These are phyloP conservation scores for Dasyprocta punctata DNA, from an alignment of 2,113 vertebrate species.

Conservation along the genomic window DNA sequence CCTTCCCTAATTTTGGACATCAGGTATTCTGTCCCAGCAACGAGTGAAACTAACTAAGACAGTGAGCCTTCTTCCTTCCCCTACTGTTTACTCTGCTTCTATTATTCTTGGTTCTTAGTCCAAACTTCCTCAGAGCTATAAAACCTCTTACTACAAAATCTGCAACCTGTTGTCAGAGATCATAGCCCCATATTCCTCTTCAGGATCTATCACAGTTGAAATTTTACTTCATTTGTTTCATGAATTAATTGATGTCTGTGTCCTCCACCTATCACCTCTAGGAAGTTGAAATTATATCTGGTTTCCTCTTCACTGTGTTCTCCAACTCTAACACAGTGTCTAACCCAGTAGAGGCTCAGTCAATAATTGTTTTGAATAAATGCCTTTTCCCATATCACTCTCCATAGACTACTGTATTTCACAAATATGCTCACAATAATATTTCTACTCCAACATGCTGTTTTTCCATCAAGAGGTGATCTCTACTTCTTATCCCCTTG, in stretches of 20 bases:
- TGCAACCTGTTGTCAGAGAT: neutral
- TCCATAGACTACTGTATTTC: neutral
- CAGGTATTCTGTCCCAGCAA: no score
- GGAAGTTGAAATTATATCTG: neutral
- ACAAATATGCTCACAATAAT: neutral
- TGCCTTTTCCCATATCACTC: neutral
- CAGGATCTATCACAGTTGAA: neutral
- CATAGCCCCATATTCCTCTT: neutral
- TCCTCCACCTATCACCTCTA: neutral
- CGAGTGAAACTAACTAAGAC: no score
- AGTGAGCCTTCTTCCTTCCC: neutral
- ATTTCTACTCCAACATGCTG: neutral
- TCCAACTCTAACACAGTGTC: neutral
- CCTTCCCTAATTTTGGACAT: no score
- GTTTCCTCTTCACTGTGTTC: neutral
- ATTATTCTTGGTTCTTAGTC: neutral
- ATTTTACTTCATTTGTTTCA: neutral
- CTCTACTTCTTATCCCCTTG: neutral
- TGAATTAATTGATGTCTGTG: neutral
- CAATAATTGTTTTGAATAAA: conserved; percentile 10
- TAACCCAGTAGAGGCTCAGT: neutral
- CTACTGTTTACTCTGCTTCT: neutral
- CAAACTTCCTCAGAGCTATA: neutral
- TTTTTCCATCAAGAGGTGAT: neutral
- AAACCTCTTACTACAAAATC: neutral